Evolutionary conservation across 2,113 vertebrate genomes (phyloP).

Genomic region (Lophura nycthemera): DNA sequence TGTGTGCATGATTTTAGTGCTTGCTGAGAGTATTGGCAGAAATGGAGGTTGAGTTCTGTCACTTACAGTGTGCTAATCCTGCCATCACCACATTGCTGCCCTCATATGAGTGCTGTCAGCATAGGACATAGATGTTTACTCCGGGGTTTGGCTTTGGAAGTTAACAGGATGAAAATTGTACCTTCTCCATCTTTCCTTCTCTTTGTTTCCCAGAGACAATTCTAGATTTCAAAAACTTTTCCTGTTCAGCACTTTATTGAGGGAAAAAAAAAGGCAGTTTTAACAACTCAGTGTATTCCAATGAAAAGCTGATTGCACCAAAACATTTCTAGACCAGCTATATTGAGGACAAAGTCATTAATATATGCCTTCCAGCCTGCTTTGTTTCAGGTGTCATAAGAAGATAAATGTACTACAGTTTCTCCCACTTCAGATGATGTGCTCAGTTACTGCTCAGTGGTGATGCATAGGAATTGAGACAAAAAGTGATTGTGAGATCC

Average conservation of each 20-base stretch:
- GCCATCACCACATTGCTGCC: background rate
- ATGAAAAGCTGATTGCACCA: background rate
- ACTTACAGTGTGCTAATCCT: background rate
- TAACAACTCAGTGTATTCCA: background rate
- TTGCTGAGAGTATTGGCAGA: background rate
- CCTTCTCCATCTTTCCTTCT: background rate
- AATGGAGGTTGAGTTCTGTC: background rate
- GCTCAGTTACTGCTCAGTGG: background rate
- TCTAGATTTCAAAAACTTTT: background rate
- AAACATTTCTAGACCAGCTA: conserved; percentile 11
- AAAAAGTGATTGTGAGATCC: background rate
- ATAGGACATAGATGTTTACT: background rate
- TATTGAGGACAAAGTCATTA: conserved; percentile 7
- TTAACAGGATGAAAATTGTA: background rate
- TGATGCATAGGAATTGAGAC: background rate
- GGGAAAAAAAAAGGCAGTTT: background rate
- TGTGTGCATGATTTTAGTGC: background rate
- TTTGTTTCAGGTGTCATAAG: conserved; percentile 23
- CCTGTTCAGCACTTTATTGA: background rate
- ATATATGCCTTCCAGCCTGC: background rate
- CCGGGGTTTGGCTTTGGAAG: background rate
- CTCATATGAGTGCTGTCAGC: background rate
- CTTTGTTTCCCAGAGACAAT: background rate
- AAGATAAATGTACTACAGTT: conserved; percentile 22
- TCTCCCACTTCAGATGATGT: background rate